Evolutionary conservation across 2,797 vertebrate genomes (phyloP).

Genomic region (Hylomyscus alleni): DNA sequence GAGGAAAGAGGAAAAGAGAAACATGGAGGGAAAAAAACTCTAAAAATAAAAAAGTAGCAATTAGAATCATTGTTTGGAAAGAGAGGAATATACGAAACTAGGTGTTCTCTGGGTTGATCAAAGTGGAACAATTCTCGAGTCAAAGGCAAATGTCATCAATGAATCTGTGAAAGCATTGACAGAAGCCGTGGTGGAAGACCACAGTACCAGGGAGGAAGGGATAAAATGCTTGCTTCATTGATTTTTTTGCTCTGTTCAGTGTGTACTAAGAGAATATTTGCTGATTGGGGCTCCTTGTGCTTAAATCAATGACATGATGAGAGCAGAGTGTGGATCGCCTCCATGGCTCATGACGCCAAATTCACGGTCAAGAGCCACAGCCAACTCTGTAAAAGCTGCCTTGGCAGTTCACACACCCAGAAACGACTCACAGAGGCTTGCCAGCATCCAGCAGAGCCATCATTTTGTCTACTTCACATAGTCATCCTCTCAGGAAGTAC

Average conservation of each 20-base stretch:
- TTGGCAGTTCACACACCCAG: neutral
- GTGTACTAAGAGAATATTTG: neutral
- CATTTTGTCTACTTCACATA: neutral
- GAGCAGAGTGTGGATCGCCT: neutral
- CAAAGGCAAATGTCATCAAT: neutral
- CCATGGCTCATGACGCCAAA: slow-evolving; percentile 18
- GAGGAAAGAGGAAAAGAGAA: neutral
- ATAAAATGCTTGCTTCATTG: neutral
- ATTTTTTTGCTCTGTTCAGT: slow-evolving; percentile 54
- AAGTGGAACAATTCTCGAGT: neutral
- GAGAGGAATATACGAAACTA: neutral
- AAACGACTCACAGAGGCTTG: neutral
- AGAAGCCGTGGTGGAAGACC: neutral
- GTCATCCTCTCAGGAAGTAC: neutral
- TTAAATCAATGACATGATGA: slow-evolving; percentile 49
- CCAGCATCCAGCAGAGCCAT: neutral
- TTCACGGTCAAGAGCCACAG: slow-evolving; percentile 40
- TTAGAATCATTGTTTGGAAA: slow-evolving; percentile 2
- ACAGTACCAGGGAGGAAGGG: neutral
- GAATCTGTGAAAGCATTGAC: neutral
- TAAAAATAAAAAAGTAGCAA: neutral
- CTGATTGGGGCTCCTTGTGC: slow-evolving; percentile 1
- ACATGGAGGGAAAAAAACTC: neutral
- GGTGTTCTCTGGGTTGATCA: neutral
- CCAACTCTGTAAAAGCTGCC: neutral